Conservation (phyloP, 2,113 vertebrate genomes). For the Pantherophis guttatus region DNA sequence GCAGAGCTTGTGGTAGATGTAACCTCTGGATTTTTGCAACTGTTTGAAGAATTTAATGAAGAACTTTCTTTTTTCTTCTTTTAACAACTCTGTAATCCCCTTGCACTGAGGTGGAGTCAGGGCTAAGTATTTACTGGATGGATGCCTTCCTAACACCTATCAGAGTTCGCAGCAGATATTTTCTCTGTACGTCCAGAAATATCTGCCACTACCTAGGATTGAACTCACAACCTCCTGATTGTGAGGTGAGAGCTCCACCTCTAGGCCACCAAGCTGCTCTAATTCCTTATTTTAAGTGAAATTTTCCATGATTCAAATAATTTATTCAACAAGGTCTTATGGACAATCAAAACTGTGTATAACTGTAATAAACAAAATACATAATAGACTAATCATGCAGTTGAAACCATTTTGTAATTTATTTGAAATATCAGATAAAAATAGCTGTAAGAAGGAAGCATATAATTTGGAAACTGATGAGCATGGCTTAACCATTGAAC, state of each 20-base stretch:
- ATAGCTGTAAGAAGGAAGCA: slow-evolving; percentile 68
- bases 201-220: neutral
- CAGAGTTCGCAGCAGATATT: neutral
- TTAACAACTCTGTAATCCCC: neutral
- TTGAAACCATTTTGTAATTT: slow-evolving; percentile 70
- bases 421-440: slow-evolving; percentile 73
- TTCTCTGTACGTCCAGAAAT: neutral
- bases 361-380: slow-evolving; percentile 71
- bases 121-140: neutral
- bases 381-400: slow-evolving; percentile 72
- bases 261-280: neutral
- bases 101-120: neutral
- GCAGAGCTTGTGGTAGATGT: neutral
- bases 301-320: slow-evolving; percentile 68
- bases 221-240: neutral
- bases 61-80: neutral
- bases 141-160: too few relatives aligned
- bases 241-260: neutral
- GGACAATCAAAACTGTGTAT: slow-evolving; percentile 71
- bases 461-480: slow-evolving; percentile 71
- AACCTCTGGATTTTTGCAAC: neutral
- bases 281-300: slow-evolving; percentile 50
- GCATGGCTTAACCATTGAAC: slow-evolving; percentile 62
- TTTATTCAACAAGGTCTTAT: slow-evolving; percentile 71
- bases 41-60: neutral